Evolutionary conservation across 1,140 invertebrate species (phyloP), one percentile per base, ranked within the genome.

Genomic region (Campodea augens): DNA sequence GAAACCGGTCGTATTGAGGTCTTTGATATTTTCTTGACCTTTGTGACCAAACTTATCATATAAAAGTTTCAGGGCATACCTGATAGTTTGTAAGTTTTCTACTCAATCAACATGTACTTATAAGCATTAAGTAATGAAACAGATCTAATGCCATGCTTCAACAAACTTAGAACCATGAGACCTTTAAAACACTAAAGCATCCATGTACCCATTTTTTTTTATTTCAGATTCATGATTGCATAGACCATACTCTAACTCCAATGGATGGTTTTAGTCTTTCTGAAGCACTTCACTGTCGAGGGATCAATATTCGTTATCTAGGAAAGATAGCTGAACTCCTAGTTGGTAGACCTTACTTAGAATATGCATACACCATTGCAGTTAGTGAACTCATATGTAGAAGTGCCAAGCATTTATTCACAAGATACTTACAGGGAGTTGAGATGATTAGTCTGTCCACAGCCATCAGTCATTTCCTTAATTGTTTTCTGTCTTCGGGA

Each of bases 231-330:
- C 74, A 82, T 45, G 91, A 96, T 56, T 91, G 87, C 55, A 64
- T 90, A 52, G 86, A 95, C 59, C 90, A 96, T 59, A 77, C 81
- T 3, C 76, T 83, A 5, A 83, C 88, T 10, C 87, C 90, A 2
- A 89, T 97, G 74, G 93, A 98, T 68, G 93, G 93, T 19, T 68
- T 71, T 19, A 91, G 86, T n/a, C 66, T 98, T n/a, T 77, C 85
- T 1, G 90, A 97, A 60, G 79, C 86, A 1, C 66, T 98, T 56
- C 93, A 98, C 63, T 79, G 76, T 50, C 75, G 85, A 52, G 95
- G 95, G 44, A 96, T 99, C 51, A 98, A 98, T 62, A 80, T 98
- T 45, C 74, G 95, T 24, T 99, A 99, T 61, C 69, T 98, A 41
- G 91, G 91, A 22, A 82, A 85, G 66, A 73, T 93, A 19, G 79